These are phyloP conservation scores for Hydrozoanthus gracilis DNA, from an alignment of 92 coral and sea anemone genomes.

Conservation along the genomic window DNA sequence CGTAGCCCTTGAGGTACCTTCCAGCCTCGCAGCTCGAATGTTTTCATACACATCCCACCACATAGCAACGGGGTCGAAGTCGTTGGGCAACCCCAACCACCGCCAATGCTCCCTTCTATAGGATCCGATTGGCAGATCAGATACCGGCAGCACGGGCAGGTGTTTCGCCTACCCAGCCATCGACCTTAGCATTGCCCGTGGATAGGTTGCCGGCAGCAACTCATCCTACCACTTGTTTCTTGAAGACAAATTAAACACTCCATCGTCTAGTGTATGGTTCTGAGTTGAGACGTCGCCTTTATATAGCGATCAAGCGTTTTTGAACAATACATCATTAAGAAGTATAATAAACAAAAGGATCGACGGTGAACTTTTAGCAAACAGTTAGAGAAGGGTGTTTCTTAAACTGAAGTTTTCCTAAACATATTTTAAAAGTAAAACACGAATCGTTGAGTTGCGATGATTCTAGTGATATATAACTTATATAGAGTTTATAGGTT, in stretches of 20 bases:
- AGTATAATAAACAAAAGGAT: too few species aligned
- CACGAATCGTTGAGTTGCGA: slow-evolving; percentile 20
- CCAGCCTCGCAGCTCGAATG: too few species aligned
- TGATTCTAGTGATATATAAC: slow-evolving; percentile 12
- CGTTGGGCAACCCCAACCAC: slow-evolving; percentile 9
- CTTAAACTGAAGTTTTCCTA: slow-evolving; percentile 16
- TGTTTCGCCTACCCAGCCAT: neutral
- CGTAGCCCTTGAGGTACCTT: too few species aligned
- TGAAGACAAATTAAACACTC: neutral
- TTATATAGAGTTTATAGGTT: slow-evolving; percentile 12
- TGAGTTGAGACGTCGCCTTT: slow-evolving; percentile 14
- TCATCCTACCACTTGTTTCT: slow-evolving; percentile 30
- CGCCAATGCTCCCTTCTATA: neutral
- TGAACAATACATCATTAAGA: slow-evolving; percentile 9
- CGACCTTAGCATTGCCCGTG: neutral
- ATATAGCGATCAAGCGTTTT: slow-evolving; percentile 20
- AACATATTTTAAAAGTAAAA: slow-evolving; percentile 8
- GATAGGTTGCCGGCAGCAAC: slow-evolving; percentile 25
- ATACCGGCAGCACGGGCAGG: slow-evolving; percentile 6
- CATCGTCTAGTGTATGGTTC: slow-evolving; percentile 1
- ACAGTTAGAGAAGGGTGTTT: slow-evolving; percentile 20
- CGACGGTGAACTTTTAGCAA: slow-evolving; percentile 15
- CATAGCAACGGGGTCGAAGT: neutral
- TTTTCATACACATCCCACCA: too few species aligned
- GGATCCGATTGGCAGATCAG: neutral